Evolutionary conservation across 2,888 invertebrate species (phyloP), one percentile per base, ranked within the genome.

Genomic region (Aphodius granarius): DNA sequence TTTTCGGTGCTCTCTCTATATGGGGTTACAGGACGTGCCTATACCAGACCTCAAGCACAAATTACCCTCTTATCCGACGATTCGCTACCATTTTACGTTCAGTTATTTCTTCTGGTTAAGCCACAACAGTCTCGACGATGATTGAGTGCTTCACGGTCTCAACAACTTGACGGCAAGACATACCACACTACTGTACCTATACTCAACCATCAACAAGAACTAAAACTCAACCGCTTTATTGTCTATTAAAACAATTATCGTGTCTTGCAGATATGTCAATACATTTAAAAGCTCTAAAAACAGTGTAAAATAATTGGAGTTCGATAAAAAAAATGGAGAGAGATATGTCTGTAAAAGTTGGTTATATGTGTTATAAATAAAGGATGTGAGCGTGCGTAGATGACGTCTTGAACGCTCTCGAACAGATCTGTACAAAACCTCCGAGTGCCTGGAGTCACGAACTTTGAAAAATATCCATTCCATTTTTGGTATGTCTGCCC

Each of bases 401-500:
- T 20, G 68, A 22, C 68, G 68, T 22, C 21, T 68, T 20, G 21
- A 19, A n/a, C 21, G 22, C 20, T 20, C 68, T 20, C 68, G 18
- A 20, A 22, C 68, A 68, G 20, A 68, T 68, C 19, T n/a, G 21
- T 79, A 80, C 81, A 81, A 84, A 84, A 83, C 83, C 81, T 83
- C 79, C 81, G 80, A 82, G 80, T 81, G 81, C 81, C 82, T 82
- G 71, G 80, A 84, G 85, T 82, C 83, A 83, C 83, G 83, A 83
- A 83, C 81, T 83, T 83, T 83, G 82, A 85, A 85, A 85, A 85
- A 85, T 84, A 84, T 81, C 82, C 83, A 84, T 85, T 83, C 85
- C 85, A 83, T 85, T 85, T 85, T 85, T 84, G 84, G 85, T 84
- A 83, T 80, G 84, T 84, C 84, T 84, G 85, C 85, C 85, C 85